Conservation (phyloP, 2,797 vertebrate species). For the Gallirallus australis region DNA sequence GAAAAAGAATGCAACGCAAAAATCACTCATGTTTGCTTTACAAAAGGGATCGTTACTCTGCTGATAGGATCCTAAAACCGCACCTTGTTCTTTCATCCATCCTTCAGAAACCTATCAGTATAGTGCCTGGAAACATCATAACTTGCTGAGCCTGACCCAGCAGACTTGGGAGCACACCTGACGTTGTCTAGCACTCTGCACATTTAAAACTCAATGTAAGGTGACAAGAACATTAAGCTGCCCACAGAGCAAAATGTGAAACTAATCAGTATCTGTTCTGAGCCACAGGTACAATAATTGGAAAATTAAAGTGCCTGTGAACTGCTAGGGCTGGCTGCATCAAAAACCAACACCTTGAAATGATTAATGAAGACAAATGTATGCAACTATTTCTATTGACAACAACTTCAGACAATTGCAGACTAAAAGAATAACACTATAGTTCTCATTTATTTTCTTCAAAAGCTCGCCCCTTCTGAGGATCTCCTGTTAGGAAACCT, state of each 20-base stretch:
- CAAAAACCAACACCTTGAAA: constrained; percentile 74
- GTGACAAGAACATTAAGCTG: constrained; percentile 83
- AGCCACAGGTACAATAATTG: constrained; percentile 77
- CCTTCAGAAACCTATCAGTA: constrained; percentile 38
- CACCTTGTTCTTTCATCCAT: constrained; percentile 52
- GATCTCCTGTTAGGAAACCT: background rate
- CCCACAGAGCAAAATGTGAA: constrained; percentile 80
- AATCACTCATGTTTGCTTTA: background rate
- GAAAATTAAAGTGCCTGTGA: constrained; percentile 76
- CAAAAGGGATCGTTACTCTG: background rate
- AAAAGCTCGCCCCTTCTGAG: background rate
- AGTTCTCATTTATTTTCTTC: constrained; percentile 5
- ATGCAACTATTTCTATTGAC: constrained; percentile 66
- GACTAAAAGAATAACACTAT: constrained; percentile 7
- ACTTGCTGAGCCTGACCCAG: constrained; percentile 12
- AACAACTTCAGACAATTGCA: constrained; percentile 29
- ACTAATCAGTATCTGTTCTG: constrained; percentile 83
- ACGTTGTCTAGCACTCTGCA: constrained; percentile 51
- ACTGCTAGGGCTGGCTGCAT: constrained; percentile 68
- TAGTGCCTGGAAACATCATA: constrained; percentile 28
- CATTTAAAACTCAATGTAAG: constrained; percentile 80
- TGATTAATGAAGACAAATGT: constrained; percentile 84
- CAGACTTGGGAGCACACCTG: constrained; percentile 58
- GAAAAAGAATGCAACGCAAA: background rate
- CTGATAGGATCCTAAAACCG: background rate